These are phyloP conservation scores for Cichlasoma orientale DNA, from an alignment of 2,797 vertebrate species.

Conservation along the genomic window DNA sequence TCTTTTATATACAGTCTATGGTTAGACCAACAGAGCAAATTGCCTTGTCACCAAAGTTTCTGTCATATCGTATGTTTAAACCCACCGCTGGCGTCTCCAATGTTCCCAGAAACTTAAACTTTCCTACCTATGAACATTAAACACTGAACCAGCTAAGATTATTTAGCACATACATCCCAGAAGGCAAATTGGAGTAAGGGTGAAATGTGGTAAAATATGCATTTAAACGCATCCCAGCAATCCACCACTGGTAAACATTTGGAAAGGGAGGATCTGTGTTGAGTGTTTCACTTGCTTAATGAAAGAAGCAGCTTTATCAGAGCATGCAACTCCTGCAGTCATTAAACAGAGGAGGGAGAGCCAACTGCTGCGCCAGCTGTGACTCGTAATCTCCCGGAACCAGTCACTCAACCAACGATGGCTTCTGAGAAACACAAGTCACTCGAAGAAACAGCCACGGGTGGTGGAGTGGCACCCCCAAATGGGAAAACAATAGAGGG, in stretches of 20 bases:
- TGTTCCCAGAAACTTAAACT: not conserved
- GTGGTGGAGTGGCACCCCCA: slow-evolving; percentile 15
- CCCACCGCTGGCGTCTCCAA: not conserved
- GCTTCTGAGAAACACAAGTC: slow-evolving; percentile 29
- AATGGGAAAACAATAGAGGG: slow-evolving; percentile 13
- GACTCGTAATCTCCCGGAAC: slow-evolving; percentile 59
- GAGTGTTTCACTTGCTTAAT: not conserved
- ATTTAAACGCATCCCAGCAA: slow-evolving; percentile 3
- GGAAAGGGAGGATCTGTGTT: slow-evolving; percentile 21
- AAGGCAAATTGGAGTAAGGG: not conserved
- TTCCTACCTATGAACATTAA: not conserved
- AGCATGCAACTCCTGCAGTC: slow-evolving; percentile 33
- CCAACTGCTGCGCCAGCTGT: slow-evolving; percentile 41
- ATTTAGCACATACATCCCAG: not conserved
- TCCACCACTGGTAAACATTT: slow-evolving; percentile 38
- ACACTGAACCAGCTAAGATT: not conserved
- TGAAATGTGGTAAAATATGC: not conserved
- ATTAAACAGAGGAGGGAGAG: slow-evolving; percentile 44
- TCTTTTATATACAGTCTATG: not conserved
- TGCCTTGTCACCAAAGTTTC: not conserved
- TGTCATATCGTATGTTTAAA: not conserved
- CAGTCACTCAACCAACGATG: slow-evolving; percentile 14
- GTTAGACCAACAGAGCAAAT: not conserved
- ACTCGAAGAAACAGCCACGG: slow-evolving; percentile 27
- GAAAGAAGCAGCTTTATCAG: slow-evolving; percentile 29